Conservation (phyloP, 2,888 invertebrate genomes). For the Dinocampus coccinellae region DNA sequence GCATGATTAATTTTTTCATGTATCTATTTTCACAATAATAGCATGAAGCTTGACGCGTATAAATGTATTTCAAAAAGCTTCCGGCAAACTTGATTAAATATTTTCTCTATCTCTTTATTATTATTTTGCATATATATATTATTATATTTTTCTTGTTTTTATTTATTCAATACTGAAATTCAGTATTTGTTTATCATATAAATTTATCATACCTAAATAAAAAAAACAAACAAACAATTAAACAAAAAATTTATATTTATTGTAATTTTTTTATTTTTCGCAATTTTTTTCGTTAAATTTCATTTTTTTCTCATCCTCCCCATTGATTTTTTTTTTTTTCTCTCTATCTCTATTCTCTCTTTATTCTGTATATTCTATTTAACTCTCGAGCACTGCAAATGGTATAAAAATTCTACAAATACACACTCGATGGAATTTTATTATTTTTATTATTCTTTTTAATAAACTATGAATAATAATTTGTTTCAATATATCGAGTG, state of each 20-base stretch:
- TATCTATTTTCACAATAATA: constrained; percentile 36
- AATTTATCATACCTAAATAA: too few species aligned
- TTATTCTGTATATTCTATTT: constrained; percentile 28
- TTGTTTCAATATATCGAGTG: not conserved
- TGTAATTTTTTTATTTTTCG: too few species aligned
- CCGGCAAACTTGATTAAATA: not conserved
- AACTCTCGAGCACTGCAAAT: constrained; percentile 15
- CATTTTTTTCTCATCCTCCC: not conserved
- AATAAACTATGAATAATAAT: not conserved
- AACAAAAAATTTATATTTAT: too few species aligned
- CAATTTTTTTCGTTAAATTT: too few species aligned
- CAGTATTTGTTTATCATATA: too few species aligned
- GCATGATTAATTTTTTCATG: constrained; percentile 47
- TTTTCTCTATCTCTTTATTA: not conserved
- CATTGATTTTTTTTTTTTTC: not conserved
- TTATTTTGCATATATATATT: too few species aligned
- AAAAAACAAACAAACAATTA: too few species aligned
- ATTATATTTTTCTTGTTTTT: too few species aligned
- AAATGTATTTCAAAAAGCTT: constrained; percentile 37
- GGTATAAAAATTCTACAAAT: constrained; percentile 19
- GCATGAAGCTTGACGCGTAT: constrained; percentile 57
- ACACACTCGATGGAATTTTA: not conserved
- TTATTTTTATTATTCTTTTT: not conserved
- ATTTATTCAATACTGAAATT: too few species aligned
- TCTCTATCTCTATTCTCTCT: constrained; percentile 39